phyloP scores from a whole-genome alignment of 2,113 vertebrate genomes.

The Phalacrocorax pelagicus region DNA sequence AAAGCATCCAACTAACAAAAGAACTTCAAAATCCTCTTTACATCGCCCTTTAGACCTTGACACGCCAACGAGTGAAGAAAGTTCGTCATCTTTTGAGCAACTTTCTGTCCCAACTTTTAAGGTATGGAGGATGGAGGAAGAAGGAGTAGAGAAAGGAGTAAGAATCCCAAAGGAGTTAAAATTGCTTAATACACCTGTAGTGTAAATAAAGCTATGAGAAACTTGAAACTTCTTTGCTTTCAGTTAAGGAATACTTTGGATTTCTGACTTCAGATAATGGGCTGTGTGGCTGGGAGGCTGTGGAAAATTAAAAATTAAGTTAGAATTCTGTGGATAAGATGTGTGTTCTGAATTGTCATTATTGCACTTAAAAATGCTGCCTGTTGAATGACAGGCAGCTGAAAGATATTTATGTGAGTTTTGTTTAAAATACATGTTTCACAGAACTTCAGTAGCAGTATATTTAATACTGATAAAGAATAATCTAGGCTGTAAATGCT shows the following conservation, averaged over 20 bases:
- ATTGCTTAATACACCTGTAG: not conserved
- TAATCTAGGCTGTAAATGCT: not conserved
- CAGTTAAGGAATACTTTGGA: not conserved
- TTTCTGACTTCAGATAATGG: not conserved
- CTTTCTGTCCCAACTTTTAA: constrained; percentile 93
- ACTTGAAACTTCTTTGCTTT: not conserved
- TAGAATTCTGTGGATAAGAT: not conserved
- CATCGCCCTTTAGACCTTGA: constrained; percentile 96
- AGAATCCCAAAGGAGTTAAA: not conserved
- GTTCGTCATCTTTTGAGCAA: constrained; percentile 88
- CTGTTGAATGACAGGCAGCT: not conserved
- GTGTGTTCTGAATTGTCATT: not conserved
- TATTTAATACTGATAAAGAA: not conserved
- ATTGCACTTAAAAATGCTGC: not conserved
- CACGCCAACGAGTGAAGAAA: constrained; percentile 94
- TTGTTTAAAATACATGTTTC: not conserved
- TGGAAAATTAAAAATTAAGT: not conserved
- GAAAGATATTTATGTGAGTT: not conserved
- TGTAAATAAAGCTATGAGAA: not conserved
- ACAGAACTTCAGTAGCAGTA: not conserved
- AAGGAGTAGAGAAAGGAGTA: not conserved
- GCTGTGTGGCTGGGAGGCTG: not conserved
- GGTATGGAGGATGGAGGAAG: constrained; percentile 67
- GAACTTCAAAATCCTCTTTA: constrained; percentile 94
- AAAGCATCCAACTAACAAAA: constrained; percentile 94